These are phyloP conservation scores for Scomber japonicus DNA, from an alignment of 2,113 vertebrate species.

Conservation along the genomic window DNA sequence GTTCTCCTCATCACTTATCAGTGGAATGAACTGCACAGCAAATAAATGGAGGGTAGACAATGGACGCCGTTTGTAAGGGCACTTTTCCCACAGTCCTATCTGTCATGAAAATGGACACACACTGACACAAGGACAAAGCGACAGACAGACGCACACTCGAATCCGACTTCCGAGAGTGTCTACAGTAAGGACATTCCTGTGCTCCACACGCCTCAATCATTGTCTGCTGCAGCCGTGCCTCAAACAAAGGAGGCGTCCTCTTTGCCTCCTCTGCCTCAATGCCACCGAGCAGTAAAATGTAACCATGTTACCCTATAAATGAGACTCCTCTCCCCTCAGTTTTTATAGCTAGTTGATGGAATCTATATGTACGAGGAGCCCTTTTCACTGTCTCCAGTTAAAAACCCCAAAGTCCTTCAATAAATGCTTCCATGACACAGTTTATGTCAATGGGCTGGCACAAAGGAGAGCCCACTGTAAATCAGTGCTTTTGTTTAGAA, in stretches of 20 bases:
- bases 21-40: slow-evolving; percentile 61
- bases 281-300: slow-evolving; percentile 76
- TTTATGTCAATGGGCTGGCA: slow-evolving; percentile 70
- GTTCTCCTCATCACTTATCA: slow-evolving; percentile 76
- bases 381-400: slow-evolving; percentile 78
- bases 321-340: slow-evolving; percentile 53
- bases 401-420: slow-evolving; percentile 70
- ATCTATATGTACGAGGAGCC: slow-evolving; percentile 68
- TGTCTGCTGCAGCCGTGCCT: slow-evolving; percentile 69
- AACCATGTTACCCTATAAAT: slow-evolving; percentile 74
- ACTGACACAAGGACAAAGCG: slow-evolving; percentile 79
- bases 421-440: slow-evolving; percentile 75
- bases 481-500: slow-evolving; percentile 76
- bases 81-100: slow-evolving; percentile 83
- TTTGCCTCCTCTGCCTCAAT: slow-evolving; percentile 71
- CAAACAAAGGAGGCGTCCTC: slow-evolving; percentile 73
- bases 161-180: slow-evolving; percentile 80
- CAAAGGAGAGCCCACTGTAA: slow-evolving; percentile 69
- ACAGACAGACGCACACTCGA: slow-evolving; percentile 77
- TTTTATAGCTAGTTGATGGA: slow-evolving; percentile 78
- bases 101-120: slow-evolving; percentile 81
- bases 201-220: slow-evolving; percentile 71
- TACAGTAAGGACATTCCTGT: slow-evolving; percentile 80
- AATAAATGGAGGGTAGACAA: slow-evolving; percentile 77
- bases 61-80: slow-evolving; percentile 69